Conservation (phyloP, 2,113 vertebrate species). For the Alaudala cheleensis region DNA sequence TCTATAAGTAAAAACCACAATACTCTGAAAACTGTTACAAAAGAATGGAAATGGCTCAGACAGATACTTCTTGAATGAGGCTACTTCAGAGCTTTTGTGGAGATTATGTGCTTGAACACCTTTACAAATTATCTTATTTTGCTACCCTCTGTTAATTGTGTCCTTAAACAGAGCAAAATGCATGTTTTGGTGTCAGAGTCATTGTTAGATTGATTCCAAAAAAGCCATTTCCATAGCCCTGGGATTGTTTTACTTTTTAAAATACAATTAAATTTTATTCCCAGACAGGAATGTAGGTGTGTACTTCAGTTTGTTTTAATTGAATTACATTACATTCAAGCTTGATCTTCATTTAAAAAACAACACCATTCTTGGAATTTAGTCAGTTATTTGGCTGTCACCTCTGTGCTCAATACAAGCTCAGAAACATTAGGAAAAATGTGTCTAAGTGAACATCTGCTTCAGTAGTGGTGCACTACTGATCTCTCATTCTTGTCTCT, state of each 20-base stretch:
- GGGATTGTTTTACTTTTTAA: neutral
- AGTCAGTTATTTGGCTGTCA: neutral
- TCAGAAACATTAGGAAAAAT: neutral
- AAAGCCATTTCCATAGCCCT: neutral
- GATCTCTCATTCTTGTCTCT: neutral
- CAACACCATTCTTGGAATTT: neutral
- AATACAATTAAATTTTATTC: neutral
- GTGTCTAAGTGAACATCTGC: neutral
- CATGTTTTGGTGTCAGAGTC: neutral
- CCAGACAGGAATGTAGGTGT: neutral
- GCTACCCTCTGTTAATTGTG: neutral
- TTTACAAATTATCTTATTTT: neutral
- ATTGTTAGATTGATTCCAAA: neutral
- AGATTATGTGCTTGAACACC: neutral
- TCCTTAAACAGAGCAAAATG: neutral
- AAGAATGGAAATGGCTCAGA: neutral
- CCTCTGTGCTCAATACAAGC: neutral
- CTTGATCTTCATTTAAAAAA: neutral
- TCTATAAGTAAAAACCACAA: neutral
- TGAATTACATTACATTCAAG: neutral
- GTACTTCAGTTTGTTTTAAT: neutral
- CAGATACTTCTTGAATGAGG: neutral
- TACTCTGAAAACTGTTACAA: neutral
- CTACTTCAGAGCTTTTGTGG: neutral
- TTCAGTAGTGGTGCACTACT: neutral